Evolutionary conservation across 2,888 invertebrate species (phyloP).

Genomic region (Chymomyza amoena): DNA sequence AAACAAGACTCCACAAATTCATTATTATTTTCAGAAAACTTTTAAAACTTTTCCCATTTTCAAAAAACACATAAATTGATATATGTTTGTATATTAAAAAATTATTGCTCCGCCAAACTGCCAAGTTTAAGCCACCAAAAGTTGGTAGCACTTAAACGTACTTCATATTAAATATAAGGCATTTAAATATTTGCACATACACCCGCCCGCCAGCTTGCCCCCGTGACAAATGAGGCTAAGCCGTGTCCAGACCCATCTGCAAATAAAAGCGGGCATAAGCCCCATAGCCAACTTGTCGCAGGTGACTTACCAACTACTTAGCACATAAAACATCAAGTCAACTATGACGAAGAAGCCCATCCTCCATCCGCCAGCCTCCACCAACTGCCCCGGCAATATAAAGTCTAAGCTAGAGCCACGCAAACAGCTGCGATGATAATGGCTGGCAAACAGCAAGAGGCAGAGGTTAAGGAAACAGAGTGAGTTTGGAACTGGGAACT

Average conservation of each 20-base stretch:
- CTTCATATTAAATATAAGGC: not conserved
- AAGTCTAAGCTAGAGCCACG: not conserved
- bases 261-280: slow-evolving; percentile 44
- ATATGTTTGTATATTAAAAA: not conserved
- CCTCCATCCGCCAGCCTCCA: not conserved
- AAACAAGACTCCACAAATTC: no score
- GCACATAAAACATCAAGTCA: slow-evolving; percentile 64
- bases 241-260: not conserved
- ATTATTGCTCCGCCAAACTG: not conserved
- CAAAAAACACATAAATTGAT: not conserved
- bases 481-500: not conserved
- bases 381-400: not conserved
- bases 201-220: no score
- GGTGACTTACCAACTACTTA: slow-evolving; percentile 75
- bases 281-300: slow-evolving; percentile 71
- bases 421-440: not conserved
- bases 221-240: slow-evolving; percentile 1
- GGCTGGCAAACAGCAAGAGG: slow-evolving; percentile 10
- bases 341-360: slow-evolving; percentile 38
- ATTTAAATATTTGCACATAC: not conserved
- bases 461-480: not conserved
- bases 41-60: not conserved
- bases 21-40: not conserved
- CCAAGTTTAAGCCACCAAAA: not conserved
- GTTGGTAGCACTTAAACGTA: not conserved